Evolutionary conservation across 2,888 invertebrate species (phyloP).

Genomic region (Clistopyga incitator): DNA sequence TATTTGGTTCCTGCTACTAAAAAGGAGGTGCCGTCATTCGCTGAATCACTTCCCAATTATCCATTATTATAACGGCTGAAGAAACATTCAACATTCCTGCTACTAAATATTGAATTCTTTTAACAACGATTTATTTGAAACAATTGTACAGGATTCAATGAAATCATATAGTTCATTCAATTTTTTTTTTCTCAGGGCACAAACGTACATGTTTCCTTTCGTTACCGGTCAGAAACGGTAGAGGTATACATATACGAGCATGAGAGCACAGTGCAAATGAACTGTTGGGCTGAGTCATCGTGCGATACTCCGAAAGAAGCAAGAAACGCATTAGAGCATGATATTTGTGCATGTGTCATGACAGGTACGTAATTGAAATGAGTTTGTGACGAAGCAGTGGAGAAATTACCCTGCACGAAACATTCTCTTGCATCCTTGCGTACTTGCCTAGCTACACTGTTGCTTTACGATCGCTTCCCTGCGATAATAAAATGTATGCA

Average conservation of each 20-base stretch:
- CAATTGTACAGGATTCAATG: no score
- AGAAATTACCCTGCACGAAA: constrained; percentile 63
- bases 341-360: constrained; percentile 69
- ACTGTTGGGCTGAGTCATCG: constrained; percentile 68
- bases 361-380: constrained; percentile 71
- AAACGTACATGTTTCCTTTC: constrained; percentile 55
- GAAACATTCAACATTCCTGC: no score
- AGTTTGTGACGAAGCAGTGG: constrained; percentile 64
- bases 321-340: constrained; percentile 69
- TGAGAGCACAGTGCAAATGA: constrained; percentile 62
- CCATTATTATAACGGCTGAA: no score
- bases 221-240: constrained; percentile 27
- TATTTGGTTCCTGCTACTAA: no score
- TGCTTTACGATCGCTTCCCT: constrained; percentile 51
- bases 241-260: constrained; percentile 24
- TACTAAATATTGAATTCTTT: no score
- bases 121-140: no score
- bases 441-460: constrained; percentile 26
- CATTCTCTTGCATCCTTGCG: constrained; percentile 32
- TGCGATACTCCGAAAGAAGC: constrained; percentile 63
- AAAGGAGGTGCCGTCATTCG: no score
- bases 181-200: no score
- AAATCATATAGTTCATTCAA: no score
- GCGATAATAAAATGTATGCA: constrained; percentile 59
- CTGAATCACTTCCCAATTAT: no score